Evolutionary conservation across 2,888 invertebrate genomes (phyloP), one percentile per base, ranked within the genome.

Genomic region (Osedax frankpressi): DNA sequence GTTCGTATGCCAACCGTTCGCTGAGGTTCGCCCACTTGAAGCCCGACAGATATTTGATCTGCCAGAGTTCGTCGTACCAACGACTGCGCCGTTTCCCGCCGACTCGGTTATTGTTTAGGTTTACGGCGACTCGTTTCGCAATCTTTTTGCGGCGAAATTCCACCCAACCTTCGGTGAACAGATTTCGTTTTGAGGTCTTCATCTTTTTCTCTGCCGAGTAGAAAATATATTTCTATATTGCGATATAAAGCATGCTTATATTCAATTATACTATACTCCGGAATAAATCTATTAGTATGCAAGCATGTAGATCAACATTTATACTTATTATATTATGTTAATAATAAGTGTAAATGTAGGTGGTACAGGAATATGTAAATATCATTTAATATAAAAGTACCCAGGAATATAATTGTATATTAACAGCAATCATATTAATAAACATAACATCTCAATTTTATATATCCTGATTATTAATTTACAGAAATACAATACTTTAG

Each of bases 11-110:
- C 78, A 97, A 86, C 78, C 94, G 88, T 86, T 97, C 97, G 82
- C 92, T 92, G 63, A 98, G 87, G 85, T 98, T 95, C 29, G 90
- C 87, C 97, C 97, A 98, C 85, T 95, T 95, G 82, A 97, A 97
- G 78, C 92, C 88, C 1, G 92, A 90, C 77, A 97, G 88, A 84
- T 96, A 98, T 84, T 96, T 97, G 77, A 97, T 91, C 81, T 92
- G 94, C 98, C 98, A 98, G 62, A 94, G 87, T 83, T 89, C 89
- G 79, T 94, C 95, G 82, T 90, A 93, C 82, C 93, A 93, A 79
- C 90, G 89, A 25, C 92, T 92, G 78, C 89, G 90, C 80, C 92
- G 92, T 76, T 92, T 89, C 0, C 90, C 89, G n/a, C 77, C 82
- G 72, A 83, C 79, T 67, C 77, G 78, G 28, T 89, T 90, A 80